Evolutionary conservation across 2,888 invertebrate species (phyloP), one percentile per base, ranked within the genome.

Genomic region (Amiota minor): DNA sequence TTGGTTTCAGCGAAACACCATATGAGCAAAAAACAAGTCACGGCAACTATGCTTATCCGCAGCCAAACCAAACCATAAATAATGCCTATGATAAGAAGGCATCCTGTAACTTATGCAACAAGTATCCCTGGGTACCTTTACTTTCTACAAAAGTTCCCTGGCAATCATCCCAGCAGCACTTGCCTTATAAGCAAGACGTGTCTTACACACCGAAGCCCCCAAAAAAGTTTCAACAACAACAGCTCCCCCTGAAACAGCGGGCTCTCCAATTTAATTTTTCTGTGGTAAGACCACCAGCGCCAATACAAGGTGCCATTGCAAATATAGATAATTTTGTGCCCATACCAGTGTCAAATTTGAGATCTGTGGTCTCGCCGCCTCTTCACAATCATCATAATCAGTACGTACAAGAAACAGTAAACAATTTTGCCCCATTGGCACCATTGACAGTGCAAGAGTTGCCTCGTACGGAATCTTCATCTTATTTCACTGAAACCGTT

Each of bases 51-150:
- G 81, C 79, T 2, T 87, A 87, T 70, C 81, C 83, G 0, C 82
- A 85, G 72, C 86, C 87, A 0, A 49, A 23, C 10, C 81, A 85
- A 14, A 72, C 64, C 9, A 11, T 65, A 10, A 65, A 47, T 65
- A 23, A 18, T n/a, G 75, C 76, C 11, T 83, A 83, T 69, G 81
- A 81, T 71, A 89, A 90, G 64, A 91, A 92, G 77, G 92, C 92
- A 83, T 91, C 92, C 77, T 96, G 96, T 85, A 93, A 94, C 85
- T 92, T 94, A 72, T 96, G 96, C 85, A 95, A 96, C 87, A 92
- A 93, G 87, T 92, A 93, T 83, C 96, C 96, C 74, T 96, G 96
- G 96, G 92, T 95, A 81, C 96, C 96, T 53, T 93, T 96, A 89
- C 81, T 89, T 78, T 86, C 86, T 11, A 85, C 82, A 20, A 72